These are phyloP conservation scores for Seriola aureovittata DNA, from an alignment of 2,113 vertebrate species.

Conservation along the genomic window DNA sequence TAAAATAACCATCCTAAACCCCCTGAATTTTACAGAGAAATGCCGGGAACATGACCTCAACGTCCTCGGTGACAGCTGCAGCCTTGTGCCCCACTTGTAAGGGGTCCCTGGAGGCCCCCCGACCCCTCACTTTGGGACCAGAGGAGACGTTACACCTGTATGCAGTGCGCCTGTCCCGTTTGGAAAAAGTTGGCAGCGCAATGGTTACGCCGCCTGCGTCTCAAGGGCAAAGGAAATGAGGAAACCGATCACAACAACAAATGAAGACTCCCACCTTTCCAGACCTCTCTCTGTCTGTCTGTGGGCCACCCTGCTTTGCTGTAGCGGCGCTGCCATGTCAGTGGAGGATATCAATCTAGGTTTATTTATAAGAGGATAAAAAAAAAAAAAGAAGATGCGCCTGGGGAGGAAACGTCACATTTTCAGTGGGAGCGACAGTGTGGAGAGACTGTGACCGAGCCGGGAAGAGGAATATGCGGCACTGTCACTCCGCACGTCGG, in stretches of 20 bases:
- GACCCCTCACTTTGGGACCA: conserved; percentile 23
- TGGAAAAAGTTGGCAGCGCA: conserved; percentile 83
- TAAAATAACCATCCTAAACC: neutral
- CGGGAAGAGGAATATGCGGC: conserved; percentile 64
- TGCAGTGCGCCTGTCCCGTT: conserved; percentile 69
- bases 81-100: conserved; percentile 1
- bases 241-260: conserved; percentile 68
- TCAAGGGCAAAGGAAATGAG: conserved; percentile 85
- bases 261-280: conserved; percentile 60
- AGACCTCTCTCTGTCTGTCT: conserved; percentile 18
- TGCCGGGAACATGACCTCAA: conserved; percentile 33
- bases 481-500: conserved; percentile 53
- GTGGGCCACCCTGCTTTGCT: conserved; percentile 18
- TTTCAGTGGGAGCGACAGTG: conserved; percentile 64
- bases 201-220: conserved; percentile 77
- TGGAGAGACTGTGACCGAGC: conserved; percentile 66
- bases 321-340: conserved; percentile 48
- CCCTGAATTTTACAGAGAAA: neutral
- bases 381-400: conserved; percentile 57
- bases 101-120: conserved; percentile 24
- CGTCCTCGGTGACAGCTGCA: conserved; percentile 25
- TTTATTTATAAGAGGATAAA: conserved; percentile 55
- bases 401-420: conserved; percentile 67
- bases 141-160: conserved; percentile 71
- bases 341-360: conserved; percentile 45